Evolutionary conservation across 2,797 vertebrate species (phyloP).

Genomic region (Enteromius fasciolatus): DNA sequence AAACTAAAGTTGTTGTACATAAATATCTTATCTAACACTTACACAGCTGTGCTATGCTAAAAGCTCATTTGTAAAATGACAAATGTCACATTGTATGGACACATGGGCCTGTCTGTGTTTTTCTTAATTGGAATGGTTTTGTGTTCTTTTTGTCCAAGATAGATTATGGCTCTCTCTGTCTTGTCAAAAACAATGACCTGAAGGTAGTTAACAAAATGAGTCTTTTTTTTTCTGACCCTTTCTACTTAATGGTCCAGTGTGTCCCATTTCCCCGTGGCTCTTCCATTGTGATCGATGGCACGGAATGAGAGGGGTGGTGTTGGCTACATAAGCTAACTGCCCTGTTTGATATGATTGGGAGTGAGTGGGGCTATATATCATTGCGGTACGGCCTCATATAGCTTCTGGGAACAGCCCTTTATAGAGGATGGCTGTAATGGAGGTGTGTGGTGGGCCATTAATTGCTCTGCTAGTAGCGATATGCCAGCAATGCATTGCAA

Average conservation of each 20-base stretch:
- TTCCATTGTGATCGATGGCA: constrained; percentile 43
- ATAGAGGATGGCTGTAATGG: constrained; percentile 31
- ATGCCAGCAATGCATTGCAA: constrained; percentile 7
- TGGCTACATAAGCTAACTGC: constrained; percentile 50
- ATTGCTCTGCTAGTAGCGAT: constrained; percentile 16
- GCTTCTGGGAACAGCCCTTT: constrained; percentile 14
- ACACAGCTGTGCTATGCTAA: neutral
- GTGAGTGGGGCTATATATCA: constrained; percentile 39
- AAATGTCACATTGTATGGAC: neutral
- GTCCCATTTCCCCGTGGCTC: constrained; percentile 30
- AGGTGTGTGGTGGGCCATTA: constrained; percentile 33
- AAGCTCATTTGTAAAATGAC: neutral
- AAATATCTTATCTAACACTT: neutral
- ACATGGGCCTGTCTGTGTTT: constrained; percentile 12
- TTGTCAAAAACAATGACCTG: constrained; percentile 52
- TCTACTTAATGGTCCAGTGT: constrained; percentile 49
- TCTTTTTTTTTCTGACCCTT: constrained; percentile 12
- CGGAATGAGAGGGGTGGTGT: constrained; percentile 10
- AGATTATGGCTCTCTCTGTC: constrained; percentile 53
- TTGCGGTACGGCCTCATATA: constrained; percentile 29
- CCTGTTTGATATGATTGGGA: constrained; percentile 45
- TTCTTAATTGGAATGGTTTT: constrained; percentile 49
- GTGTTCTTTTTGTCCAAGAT: constrained; percentile 33
- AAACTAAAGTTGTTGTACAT: neutral
- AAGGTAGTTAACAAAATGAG: constrained; percentile 54